Base-by-base conservation (phyloP, 2,797 vertebrate species). In the Rhynchonycteris naso region DNA sequence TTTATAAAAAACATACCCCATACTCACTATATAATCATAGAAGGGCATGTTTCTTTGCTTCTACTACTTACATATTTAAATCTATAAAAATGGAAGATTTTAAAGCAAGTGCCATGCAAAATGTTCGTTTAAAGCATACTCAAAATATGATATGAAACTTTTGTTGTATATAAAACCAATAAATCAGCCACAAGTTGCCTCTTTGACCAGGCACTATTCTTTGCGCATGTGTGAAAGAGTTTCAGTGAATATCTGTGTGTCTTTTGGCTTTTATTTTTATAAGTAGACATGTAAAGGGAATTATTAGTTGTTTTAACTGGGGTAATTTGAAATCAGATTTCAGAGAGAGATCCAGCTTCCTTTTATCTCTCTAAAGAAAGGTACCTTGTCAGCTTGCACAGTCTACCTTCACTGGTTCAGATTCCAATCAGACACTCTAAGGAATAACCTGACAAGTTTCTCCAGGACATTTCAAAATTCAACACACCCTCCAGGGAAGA, bases 381-480 rank as follows among this genome's bases (percentile, higher is more conserved):
- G 56, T 58, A 71, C 69, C 38, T 15, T 56, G 26, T 89, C 78
- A 85, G 22, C 33, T 80, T 95, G 52, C 4, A 47, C 9, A 21
- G 82, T 90, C 63, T 59, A 75, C 33, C 28, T 84, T 78, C 86
- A 33, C 85, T 87, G 43, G 56, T 68, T 94, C 80, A 84, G 16
- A 92, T 78, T 96, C 30, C 11, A n/a, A 16, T 92, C 33, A 88
- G 86, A 88, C 66, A 30, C 54, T 87, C 80, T 52, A 22, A 91
- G 86, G 83, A 89, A 71, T 95, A 74, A 76, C 78, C 82, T 93
- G n/a, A 68, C 33, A 78, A 28, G 15, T 85, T 96, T 94, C 24
- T 88, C 56, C 76, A 94, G 50, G 24, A 80, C 16, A 50, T 95
- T 95, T 91, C 66, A 94, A 95, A 96, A 96, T 78, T 89, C 92